phyloP scores from a whole-genome alignment of 2,888 invertebrate species.

The Tipula helvola region DNA sequence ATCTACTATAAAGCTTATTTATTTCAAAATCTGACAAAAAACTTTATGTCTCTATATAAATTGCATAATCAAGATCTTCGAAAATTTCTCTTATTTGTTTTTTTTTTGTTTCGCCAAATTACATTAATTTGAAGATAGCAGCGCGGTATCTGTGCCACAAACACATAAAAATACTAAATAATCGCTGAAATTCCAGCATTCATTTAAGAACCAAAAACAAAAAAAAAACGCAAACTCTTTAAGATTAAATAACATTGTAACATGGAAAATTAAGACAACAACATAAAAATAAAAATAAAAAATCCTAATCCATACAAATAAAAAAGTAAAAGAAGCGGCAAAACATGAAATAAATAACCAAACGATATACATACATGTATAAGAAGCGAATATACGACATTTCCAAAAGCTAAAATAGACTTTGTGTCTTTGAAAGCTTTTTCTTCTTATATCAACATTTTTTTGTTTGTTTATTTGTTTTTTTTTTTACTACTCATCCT shows the following conservation, averaged over 20 bases:
- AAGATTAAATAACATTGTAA: background rate
- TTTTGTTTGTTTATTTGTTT: background rate
- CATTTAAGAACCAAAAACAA: background rate
- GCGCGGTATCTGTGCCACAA: background rate
- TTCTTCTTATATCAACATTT: background rate
- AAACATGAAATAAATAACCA: conserved; percentile 5
- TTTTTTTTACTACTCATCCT: background rate
- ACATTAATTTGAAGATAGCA: background rate
- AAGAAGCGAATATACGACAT: background rate
- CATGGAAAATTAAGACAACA: background rate
- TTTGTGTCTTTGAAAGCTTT: conserved; percentile 10
- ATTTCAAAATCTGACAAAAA: background rate
- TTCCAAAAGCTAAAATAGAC: background rate
- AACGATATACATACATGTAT: background rate
- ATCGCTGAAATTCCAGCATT: background rate
- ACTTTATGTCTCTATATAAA: background rate
- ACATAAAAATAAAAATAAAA: background rate
- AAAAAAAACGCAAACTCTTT: background rate
- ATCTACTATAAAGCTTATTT: background rate
- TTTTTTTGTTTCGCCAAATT: background rate
- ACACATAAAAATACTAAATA: background rate
- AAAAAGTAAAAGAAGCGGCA: background rate
- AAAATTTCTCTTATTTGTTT: background rate
- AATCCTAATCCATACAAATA: background rate
- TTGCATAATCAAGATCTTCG: background rate